Evolutionary conservation across 1,140 invertebrate species (phyloP), one percentile per base, ranked within the genome.

Genomic region (Bicyclus anynana): DNA sequence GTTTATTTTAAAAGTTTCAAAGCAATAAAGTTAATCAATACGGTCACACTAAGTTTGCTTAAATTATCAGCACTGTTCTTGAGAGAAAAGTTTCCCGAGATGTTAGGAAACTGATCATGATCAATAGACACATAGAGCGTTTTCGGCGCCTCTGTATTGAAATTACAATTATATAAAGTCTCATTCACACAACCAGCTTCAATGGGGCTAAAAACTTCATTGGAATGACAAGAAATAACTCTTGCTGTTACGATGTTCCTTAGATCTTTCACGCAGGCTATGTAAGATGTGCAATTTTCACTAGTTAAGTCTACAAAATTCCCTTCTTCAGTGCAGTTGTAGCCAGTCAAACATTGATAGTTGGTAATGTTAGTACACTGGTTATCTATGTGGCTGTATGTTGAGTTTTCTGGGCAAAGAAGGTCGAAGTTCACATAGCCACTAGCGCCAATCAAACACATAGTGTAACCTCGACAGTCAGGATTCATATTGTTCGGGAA

Each of bases 321-420:
- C 2, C 80, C 80, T 23, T 61, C 50, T 18, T 50, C 18, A 0
- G 59, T 69, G 37, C 82, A 87, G 10, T 80, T 74, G 47, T 71
- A 74, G 20, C 65, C 51, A 5, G 71, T 60, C 13, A 62, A 62
- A 52, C 80, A 86, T 44, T 71, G 58, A 50, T 84, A 84, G 20
- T 56, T 65, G 0, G 81, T 83, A 0, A 67, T 59, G 35, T 87
- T 84, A 0, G 80, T 82, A 49, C 83, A 88, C 18, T 76, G 69
- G 33, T 59, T 68, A 29, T 83, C 77, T 13, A 74, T 29, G 57
- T 85, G 80, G 33, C 76, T 85, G 55, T 74, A 84, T 7, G 80
- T 56, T 12, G 75, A 77, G 20, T 71, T 56, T 20, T 67, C 57
- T 2, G 84, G 84, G 23, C 84, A 87, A 5, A 60, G 60, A 0